Conservation (phyloP, 2,888 invertebrate genomes). For the Polyommatus iphigenia region DNA sequence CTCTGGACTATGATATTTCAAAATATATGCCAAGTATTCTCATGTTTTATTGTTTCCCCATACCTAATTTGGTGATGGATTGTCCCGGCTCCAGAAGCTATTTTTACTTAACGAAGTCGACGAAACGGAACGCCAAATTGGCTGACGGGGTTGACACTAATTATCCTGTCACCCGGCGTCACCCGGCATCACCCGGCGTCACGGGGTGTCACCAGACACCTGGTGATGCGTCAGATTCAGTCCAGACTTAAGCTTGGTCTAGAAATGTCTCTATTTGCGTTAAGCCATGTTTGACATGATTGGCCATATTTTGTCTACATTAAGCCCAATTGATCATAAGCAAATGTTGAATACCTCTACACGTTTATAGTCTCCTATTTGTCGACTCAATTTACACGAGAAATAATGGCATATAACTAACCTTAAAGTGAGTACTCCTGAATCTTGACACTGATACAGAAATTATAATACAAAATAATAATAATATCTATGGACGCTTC, state of each 20-base stretch:
- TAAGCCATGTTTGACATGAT: neutral
- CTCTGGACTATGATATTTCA: neutral
- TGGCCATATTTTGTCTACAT: no score
- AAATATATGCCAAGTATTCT: neutral
- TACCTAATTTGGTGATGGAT: neutral
- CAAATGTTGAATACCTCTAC: no score
- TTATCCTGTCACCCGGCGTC: neutral
- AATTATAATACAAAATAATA: no score
- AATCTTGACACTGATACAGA: no score
- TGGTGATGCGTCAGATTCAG: neutral
- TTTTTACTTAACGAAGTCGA: neutral
- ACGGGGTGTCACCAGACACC: neutral
- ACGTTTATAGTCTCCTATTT: no score
- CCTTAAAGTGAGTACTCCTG: no score
- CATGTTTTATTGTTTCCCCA: neutral
- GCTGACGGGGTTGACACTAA: conserved; percentile 12
- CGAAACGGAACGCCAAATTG: neutral
- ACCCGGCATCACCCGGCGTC: neutral
- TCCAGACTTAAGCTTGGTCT: neutral
- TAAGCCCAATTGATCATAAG: no score
- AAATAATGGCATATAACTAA: no score
- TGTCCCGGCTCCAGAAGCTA: neutral
- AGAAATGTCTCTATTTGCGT: neutral
- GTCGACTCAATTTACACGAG: no score
- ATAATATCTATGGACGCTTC: no score